Base-by-base conservation (phyloP, 2,888 invertebrate genomes). In the Muschampia plurimacula region DNA sequence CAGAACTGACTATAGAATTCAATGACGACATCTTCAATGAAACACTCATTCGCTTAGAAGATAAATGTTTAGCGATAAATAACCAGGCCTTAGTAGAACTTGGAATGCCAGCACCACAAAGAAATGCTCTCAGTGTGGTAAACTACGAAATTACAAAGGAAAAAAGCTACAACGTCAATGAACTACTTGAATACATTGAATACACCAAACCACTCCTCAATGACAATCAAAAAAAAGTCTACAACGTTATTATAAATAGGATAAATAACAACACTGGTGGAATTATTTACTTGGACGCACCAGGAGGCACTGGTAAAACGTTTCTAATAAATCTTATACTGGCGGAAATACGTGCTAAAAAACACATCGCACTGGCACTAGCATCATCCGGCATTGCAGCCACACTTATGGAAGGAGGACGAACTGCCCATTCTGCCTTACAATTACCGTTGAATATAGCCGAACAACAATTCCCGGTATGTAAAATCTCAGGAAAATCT, bases 211-310 rank as follows among this genome's bases (percentile, higher is more conserved):
- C 57, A 15, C 28, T 39, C 70, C 74, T 77, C 73, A 79, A 76
- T 76, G 73, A 78, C 75, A 77, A 78, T 71, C 78, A 77, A 75
- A 77, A 76, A 75, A 55, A 77, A 68, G 74, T 71, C 68, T 79
- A 77, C 75, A 76, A 79, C 74, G 77, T 75, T 76, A 76, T 79
- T 74, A 80, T 80, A 76, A 74, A 76, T 76, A 76, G 73, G 72
- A 75, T 76, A 73, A 74, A 78, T 74, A 75, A 77, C 77, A 73
- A 76, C 67, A 77, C 76, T 79, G 78, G 76, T 73, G 79, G 77
- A 72, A 65, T 79, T 70, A 77, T 70, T 74, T 78, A 77, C 72
- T 72, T 76, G 73, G 76, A 77, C 63, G 76, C 77, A 72, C 71
- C 77, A 74, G 76, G 75, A 74, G 75, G 76, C 73, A 78, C 74